Conservation (phyloP, 2,888 invertebrate genomes). For the Yponomeuta cagnagella region DNA sequence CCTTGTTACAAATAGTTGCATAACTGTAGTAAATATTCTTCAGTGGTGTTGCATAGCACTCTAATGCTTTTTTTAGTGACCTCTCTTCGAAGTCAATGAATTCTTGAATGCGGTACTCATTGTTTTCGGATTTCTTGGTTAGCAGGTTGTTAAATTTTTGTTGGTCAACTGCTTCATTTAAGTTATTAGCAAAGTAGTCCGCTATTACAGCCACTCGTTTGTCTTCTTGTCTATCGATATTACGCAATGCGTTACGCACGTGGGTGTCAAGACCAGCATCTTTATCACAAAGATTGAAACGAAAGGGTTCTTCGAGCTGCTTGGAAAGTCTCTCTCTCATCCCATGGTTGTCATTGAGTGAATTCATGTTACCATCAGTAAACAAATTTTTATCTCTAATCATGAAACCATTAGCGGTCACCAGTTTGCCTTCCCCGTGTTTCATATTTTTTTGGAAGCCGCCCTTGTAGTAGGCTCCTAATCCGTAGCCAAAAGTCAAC, state of each 20-base stretch:
- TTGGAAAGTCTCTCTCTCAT: not conserved
- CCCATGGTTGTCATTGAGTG: not conserved
- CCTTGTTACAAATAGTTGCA: conserved; percentile 59
- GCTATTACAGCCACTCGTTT: conserved; percentile 39
- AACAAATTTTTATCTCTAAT: conserved; percentile 68
- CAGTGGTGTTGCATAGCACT: conserved; percentile 61
- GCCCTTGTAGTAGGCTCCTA: conserved; percentile 74
- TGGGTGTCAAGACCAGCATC: conserved; percentile 40
- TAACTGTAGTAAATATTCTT: conserved; percentile 70
- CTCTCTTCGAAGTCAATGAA: conserved; percentile 57
- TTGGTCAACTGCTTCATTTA: not conserved
- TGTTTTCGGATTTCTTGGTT: conserved; percentile 20
- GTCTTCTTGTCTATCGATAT: conserved; percentile 48
- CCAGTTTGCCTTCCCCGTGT: conserved; percentile 70
- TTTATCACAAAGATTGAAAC: not conserved
- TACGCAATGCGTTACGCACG: conserved; percentile 50
- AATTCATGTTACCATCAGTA: conserved; percentile 53
- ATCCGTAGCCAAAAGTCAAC: conserved; percentile 64
- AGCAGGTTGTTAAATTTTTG: not conserved
- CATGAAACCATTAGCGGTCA: conserved; percentile 74
- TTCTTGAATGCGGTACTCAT: conserved; percentile 22
- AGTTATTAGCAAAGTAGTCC: conserved; percentile 47
- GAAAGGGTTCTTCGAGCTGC: not conserved
- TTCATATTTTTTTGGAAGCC: conserved; percentile 73
- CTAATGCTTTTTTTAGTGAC: conserved; percentile 60